Evolutionary conservation across 2,888 invertebrate species (phyloP), one percentile per base, ranked within the genome.

Genomic region (Strigamia maritima): DNA sequence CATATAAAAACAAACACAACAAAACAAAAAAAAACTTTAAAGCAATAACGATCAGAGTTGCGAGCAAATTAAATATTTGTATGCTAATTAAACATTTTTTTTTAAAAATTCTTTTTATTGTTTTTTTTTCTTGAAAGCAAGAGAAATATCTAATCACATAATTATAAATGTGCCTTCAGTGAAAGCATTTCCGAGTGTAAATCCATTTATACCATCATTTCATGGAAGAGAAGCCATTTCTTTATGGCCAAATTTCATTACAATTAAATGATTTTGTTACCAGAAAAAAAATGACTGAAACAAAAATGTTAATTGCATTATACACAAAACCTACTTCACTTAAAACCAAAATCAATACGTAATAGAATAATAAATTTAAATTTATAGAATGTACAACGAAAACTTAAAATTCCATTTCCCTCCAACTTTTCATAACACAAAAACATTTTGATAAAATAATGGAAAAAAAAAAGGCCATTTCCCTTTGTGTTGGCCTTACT

Each of bases 121-220:
- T 49, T 49, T 19, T 44, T 38, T 38, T 49, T 49, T 7, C 31
- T 31, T 49, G 1, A 16, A 49, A 49, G n/a, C 7, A 49, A 19
- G 16, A 49, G n/a, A 49, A 49, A 49, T 49, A 49, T 49, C 28
- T 65, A 65, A 65, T 65, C 24, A 65, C 65, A 26, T 65, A 65
- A 65, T 65, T 65, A 28, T 26, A 16, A 65, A 65, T 65, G 22
- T 65, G 65, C 65, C 26, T 65, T 24, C 24, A 65, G 65, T 26
- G 65, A 65, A 65, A 65, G 65, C 65, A 65, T 65, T 65, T 24
- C 65, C 28, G 65, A 65, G 24, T 65, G 65, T 65, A 65, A 65
- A 65, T 65, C 65, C 65, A 65, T 28, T 65, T 65, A 65, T 65
- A 65, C 26, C 65, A 26, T 65, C 65, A 65, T 65, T 65, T 65